Percentiles rank a stretch among this genome's conserved stretches.
phyloP scores from a whole-genome alignment of 1,140 invertebrate genomes.

The Asobara japonica region DNA sequence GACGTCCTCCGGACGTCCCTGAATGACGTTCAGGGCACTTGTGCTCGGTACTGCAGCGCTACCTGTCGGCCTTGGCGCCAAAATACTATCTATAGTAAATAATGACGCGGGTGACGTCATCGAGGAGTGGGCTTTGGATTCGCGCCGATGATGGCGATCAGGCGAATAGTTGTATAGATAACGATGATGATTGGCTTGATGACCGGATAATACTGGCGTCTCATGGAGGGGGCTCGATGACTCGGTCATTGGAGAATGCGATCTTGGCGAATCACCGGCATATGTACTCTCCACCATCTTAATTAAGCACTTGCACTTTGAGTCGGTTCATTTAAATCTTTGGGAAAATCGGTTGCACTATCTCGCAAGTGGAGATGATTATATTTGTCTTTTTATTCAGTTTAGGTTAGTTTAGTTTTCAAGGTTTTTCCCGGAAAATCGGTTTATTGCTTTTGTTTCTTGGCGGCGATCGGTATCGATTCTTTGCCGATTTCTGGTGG shows the following conservation, averaged over 20 bases:
- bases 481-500: no score
- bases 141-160: no score
- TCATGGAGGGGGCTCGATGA: slow-evolving; percentile 57
- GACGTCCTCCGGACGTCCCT: slow-evolving; percentile 43
- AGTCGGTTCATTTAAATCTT: not conserved
- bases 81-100: slow-evolving; percentile 84
- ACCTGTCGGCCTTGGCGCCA: slow-evolving; percentile 70
- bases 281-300: slow-evolving; percentile 63
- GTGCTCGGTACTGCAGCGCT: slow-evolving; percentile 41
- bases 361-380: no score
- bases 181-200: slow-evolving; percentile 40
- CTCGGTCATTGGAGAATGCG: slow-evolving; percentile 62
- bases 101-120: slow-evolving; percentile 71
- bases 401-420: no score
- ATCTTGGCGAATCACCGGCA: slow-evolving; percentile 58
- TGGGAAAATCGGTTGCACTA: no score
- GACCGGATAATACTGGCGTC: slow-evolving; percentile 47
- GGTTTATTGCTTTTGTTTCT: no score
- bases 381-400: no score
- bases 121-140: slow-evolving; percentile 56
- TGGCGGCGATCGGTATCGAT: no score
- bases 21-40: slow-evolving; percentile 38
- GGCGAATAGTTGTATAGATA: slow-evolving; percentile 54
- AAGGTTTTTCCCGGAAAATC: no score
- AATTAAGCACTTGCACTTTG: slow-evolving; percentile 31